These are phyloP conservation scores for Selenia dentaria DNA, from an alignment of 2,888 invertebrate species.

Conservation along the genomic window DNA sequence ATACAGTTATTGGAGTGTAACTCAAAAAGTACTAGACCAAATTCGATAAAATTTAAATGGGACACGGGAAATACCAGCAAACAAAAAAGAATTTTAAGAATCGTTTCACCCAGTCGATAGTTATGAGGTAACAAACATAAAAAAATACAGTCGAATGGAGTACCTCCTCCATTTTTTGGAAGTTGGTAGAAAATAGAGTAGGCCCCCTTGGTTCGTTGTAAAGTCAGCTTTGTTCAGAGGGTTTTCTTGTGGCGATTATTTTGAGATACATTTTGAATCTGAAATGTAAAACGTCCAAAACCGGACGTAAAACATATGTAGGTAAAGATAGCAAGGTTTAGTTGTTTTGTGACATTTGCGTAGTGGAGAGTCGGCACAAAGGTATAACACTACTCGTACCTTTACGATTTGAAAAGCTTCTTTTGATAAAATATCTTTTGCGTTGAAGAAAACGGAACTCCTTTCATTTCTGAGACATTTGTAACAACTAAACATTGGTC, in stretches of 20 bases:
- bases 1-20: no score
- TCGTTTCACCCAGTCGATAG: no score
- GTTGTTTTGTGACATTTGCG: constrained; percentile 5
- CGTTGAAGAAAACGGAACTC: not conserved
- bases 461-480: not conserved
- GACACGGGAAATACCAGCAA: no score
- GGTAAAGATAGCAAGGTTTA: constrained; percentile 10
- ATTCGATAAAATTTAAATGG: no score
- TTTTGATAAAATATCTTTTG: not conserved
- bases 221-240: constrained; percentile 43
- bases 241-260: constrained; percentile 43
- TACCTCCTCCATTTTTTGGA: no score
- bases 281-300: constrained; percentile 9
- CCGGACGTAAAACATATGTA: constrained; percentile 5
- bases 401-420: not conserved
- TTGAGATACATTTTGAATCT: constrained; percentile 31
- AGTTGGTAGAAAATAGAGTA: not conserved
- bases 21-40: no score
- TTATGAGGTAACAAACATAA: no score
- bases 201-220: constrained; percentile 34
- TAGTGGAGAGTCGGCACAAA: not conserved
- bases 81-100: no score
- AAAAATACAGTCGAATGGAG: no score
- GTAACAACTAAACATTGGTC: no score
- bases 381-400: not conserved